These are phyloP conservation scores for Abramis brama DNA, from an alignment of 2,113 vertebrate species.

Conservation along the genomic window DNA sequence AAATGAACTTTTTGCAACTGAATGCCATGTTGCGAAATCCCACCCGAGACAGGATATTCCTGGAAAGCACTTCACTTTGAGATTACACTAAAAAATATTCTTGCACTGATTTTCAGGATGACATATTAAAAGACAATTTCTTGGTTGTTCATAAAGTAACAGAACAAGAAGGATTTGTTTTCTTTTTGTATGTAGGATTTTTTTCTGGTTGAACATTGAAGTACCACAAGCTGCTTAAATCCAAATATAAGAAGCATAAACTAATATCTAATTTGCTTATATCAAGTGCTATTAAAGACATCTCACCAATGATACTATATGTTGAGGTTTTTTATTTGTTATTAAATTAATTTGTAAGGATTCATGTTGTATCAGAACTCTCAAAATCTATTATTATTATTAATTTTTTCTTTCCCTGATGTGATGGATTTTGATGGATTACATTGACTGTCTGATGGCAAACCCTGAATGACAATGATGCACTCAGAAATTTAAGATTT, in stretches of 20 bases:
- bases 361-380: conserved; percentile 14
- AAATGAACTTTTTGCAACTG: not conserved
- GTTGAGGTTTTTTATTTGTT: conserved; percentile 12
- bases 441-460: not conserved
- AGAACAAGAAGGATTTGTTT: not conserved
- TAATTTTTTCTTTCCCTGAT: not conserved
- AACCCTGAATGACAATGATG: conserved; percentile 21
- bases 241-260: conserved; percentile 20
- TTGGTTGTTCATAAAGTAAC: not conserved
- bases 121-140: not conserved
- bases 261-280: conserved; percentile 20
- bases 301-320: conserved; percentile 23
- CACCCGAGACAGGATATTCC: not conserved
- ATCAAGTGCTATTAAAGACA: conserved; percentile 13
- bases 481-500: conserved; percentile 36
- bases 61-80: conserved; percentile 12
- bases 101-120: conserved; percentile 14
- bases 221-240: conserved; percentile 2
- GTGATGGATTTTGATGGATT: conserved; percentile 9
- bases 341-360: conserved; percentile 1
- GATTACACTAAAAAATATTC: not conserved
- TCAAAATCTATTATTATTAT: not conserved
- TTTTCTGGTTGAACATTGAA: not conserved
- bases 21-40: not conserved
- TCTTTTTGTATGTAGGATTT: not conserved